Percentiles rank a stretch among this genome's conserved stretches.
These are phyloP conservation scores for Triplophysa bombifrons DNA, from an alignment of 2,797 vertebrate genomes.

Conservation along the genomic window DNA sequence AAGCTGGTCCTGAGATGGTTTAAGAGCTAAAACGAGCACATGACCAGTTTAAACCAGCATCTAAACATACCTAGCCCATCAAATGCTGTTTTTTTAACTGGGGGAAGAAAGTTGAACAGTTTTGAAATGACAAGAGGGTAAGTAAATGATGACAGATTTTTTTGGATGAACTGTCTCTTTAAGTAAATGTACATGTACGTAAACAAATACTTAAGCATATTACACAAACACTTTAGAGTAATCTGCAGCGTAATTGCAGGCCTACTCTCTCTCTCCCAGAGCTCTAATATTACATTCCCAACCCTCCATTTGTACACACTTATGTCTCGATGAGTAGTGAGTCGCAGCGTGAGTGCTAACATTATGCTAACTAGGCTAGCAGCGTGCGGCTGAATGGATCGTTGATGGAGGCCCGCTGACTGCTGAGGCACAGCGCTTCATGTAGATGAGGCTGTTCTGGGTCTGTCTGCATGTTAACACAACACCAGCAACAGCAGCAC, in stretches of 20 bases:
- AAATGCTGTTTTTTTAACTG: no score
- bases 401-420: constrained; percentile 40
- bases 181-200: not conserved
- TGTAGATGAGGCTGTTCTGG: constrained; percentile 52
- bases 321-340: constrained; percentile 40
- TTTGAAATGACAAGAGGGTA: no score
- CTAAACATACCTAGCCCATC: no score
- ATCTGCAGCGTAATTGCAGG: constrained; percentile 26
- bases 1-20: no score
- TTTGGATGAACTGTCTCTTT: not conserved
- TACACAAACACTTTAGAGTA: constrained; percentile 27
- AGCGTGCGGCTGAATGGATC: constrained; percentile 49
- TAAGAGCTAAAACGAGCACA: no score
- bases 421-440: constrained; percentile 31
- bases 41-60: no score
- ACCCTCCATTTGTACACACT: constrained; percentile 45
- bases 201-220: constrained; percentile 19
- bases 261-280: constrained; percentile 24
- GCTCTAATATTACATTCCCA: constrained; percentile 49
- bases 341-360: constrained; percentile 53
- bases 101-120: no score
- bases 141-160: no score
- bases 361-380: constrained; percentile 57
- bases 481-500: not conserved
- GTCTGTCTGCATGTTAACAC: constrained; percentile 33